Base-by-base conservation (phyloP, 2,113 vertebrate genomes). In the Buteo buteo region DNA sequence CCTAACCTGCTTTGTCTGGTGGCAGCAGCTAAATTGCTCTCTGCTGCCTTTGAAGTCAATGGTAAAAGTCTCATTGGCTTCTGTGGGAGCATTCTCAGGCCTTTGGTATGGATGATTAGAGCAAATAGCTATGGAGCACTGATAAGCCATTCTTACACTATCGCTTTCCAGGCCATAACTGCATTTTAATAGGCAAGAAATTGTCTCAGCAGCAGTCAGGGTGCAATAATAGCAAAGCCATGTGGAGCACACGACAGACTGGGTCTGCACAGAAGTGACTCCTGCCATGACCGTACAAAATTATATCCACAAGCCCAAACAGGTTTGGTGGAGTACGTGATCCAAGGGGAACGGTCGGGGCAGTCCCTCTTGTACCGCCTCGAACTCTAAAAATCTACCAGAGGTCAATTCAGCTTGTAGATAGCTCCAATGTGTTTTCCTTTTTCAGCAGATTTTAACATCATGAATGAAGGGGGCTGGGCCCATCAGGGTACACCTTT, bases 161-260 rank as follows among this genome's bases (percentile, higher is more conserved):
- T 77, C 22, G 5, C 91, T 88, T 97, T 90, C 95, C 85, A 86
- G 87, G 87, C 91, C 9, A 0, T 96, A 97, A 97, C 93, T 96
- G 94, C 95, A 83, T 96, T 97, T 97, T 96, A 97, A 96, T 97
- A 96, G 96, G 96, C 94, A 97, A 97, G 95, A 97, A 97, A 97
- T 97, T 95, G 96, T 97, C 95, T 97, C 95, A 95, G 97, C 87
- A 93, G 94, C 93, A 96, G 94, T 82, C 93, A 88, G 95, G 91
- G 96, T 87, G 74, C 95, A 97, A 93, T 96, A 96, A 96, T 73
- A 96, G 94, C 95, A 96, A 86, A 90, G 74, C 78, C 82, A 38
- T 47, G 71, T 13, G 44, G 87, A 95, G 82, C 87, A 82, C 7
- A 5, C 7, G 2, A 7, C 96, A 93, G 36, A 42, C 78, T 34